A percentile compares a stretch with the other conserved stretches of the same genome.
Conservation (phyloP, 2,797 vertebrate species). For the Ptychobarbus kaznakovi region DNA sequence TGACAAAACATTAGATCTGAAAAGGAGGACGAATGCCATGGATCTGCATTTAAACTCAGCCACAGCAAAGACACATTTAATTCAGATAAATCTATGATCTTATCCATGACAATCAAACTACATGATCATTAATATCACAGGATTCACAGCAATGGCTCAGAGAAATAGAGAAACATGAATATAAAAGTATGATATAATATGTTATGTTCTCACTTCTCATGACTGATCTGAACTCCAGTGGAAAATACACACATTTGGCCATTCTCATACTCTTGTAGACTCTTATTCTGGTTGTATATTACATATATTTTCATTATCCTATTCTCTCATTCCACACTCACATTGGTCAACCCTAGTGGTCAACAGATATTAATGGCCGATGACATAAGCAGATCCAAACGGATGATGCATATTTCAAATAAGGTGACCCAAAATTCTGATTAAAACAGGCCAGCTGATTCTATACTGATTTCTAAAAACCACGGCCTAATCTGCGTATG, state of each 20-base stretch:
- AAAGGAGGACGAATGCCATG: not conserved
- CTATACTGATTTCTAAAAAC: not conserved
- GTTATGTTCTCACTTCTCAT: not conserved
- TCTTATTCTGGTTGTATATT: not conserved
- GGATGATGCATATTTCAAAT: not conserved
- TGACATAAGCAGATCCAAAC: not conserved
- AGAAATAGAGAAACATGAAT: not conserved
- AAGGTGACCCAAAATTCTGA: not conserved
- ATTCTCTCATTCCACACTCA: not conserved
- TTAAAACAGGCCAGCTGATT: not conserved
- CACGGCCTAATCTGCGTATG: not conserved
- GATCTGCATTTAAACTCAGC: not conserved
- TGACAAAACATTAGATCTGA: constrained; percentile 10
- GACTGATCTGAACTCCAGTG: not conserved
- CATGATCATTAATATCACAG: not conserved
- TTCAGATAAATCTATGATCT: not conserved
- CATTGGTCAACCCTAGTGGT: not conserved
- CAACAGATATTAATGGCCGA: not conserved
- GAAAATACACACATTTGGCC: not conserved
- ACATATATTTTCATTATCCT: not conserved
- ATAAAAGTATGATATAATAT: not conserved
- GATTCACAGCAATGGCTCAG: not conserved
- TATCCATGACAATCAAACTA: not conserved
- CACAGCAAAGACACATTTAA: not conserved
- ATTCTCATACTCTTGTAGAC: not conserved